phyloP scores from a whole-genome alignment of 2,797 vertebrate genomes.

The Salarias fasciatus region DNA sequence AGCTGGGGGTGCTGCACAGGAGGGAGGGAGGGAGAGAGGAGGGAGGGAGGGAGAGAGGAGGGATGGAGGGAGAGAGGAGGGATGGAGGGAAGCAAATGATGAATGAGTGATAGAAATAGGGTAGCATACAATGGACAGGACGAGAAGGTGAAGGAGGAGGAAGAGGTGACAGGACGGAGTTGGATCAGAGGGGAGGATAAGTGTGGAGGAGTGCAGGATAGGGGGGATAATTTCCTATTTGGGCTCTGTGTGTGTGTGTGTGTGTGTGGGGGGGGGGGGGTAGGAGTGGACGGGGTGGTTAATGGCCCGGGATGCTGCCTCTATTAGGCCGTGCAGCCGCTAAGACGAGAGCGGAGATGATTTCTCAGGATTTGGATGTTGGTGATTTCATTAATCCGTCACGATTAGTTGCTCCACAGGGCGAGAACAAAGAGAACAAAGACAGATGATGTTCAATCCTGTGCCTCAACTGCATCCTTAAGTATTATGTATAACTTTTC shows the following conservation, averaged over 20 bases:
- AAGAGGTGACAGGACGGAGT: constrained; percentile 27
- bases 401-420: constrained; percentile 35
- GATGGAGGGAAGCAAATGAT: constrained; percentile 41
- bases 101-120: constrained; percentile 59
- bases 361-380: constrained; percentile 39
- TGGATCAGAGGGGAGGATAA: constrained; percentile 27
- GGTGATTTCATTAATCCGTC: constrained; percentile 45
- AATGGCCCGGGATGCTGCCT: constrained; percentile 55
- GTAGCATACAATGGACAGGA: constrained; percentile 54
- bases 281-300: constrained; percentile 11
- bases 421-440: neutral
- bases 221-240: constrained; percentile 45
- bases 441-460: neutral
- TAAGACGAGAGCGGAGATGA: constrained; percentile 40
- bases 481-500: too few relatives aligned
- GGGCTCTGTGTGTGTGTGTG: constrained; percentile 35
- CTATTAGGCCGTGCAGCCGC: constrained; percentile 45
- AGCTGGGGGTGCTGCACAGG: neutral
- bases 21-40: neutral
- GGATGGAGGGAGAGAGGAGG: neutral
- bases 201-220: constrained; percentile 15
- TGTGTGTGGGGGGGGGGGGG: neutral
- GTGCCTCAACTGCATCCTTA: too few relatives aligned
- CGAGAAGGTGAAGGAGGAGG: constrained; percentile 22
- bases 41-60: neutral